A percentile compares a stretch with the other conserved stretches of the same genome.
These are phyloP conservation scores for Chondrosia reniformis DNA, from an alignment of 37 sponge, comb jelly and placozoan genomes.

Conservation along the genomic window DNA sequence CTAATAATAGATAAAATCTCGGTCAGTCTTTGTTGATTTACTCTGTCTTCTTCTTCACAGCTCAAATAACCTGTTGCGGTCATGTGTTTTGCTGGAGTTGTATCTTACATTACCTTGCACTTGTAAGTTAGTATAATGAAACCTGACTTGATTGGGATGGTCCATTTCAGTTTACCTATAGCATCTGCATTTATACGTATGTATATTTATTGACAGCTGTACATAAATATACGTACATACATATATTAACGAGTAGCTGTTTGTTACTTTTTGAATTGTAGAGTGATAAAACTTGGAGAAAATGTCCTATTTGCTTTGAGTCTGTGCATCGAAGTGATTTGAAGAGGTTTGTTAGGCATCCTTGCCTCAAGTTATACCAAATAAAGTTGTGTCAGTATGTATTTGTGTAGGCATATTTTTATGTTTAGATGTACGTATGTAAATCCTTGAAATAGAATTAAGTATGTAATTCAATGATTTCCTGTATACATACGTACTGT, in stretches of 20 bases:
- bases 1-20: too few relatives aligned
- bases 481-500: neutral
- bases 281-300: conserved; percentile 71
- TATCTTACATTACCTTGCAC: conserved; percentile 68
- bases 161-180: neutral
- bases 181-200: neutral
- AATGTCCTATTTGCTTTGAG: conserved; percentile 84
- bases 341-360: conserved; percentile 51
- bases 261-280: neutral
- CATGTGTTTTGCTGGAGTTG: conserved; percentile 87
- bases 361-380: neutral
- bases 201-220: neutral
- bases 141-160: neutral
- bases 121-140: conserved; percentile 4
- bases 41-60: conserved; percentile 26
- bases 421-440: neutral
- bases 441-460: neutral
- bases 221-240: neutral
- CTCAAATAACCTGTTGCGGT: conserved; percentile 83
- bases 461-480: neutral
- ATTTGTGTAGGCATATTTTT: conserved; percentile 1
- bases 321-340: conserved; percentile 57
- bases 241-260: neutral
- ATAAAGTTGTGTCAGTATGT: neutral
- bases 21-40: too few relatives aligned